Evolutionary conservation across 2,888 invertebrate species (phyloP).

Genomic region (Acleris literana): DNA sequence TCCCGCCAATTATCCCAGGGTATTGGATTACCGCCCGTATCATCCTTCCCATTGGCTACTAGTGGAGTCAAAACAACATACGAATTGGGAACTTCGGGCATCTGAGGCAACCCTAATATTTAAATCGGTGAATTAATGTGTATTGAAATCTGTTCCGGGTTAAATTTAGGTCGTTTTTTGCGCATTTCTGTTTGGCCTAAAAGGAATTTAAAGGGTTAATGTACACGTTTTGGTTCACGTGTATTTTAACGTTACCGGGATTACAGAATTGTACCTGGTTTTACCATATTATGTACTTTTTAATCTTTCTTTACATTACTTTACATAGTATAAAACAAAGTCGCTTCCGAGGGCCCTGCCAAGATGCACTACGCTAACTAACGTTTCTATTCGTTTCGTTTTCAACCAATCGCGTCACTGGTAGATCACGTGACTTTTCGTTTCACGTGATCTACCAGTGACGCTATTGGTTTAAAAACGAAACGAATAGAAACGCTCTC

Average conservation of each 20-base stretch:
- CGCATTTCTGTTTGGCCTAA: background rate
- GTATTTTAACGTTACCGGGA: background rate
- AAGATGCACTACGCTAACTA: too few species aligned
- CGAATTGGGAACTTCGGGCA: background rate
- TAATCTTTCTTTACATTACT: too few species aligned
- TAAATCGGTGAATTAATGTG: constrained; percentile 18
- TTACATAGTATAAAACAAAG: too few species aligned
- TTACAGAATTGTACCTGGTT: too few species aligned
- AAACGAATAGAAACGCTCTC: too few species aligned
- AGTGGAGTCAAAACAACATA: background rate
- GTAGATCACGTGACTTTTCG: too few species aligned
- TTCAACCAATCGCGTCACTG: too few species aligned
- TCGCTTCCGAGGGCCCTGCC: too few species aligned
- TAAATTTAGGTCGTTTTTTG: constrained; percentile 3
- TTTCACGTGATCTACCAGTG: too few species aligned
- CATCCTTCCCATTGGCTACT: background rate
- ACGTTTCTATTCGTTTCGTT: too few species aligned
- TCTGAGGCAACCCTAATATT: background rate
- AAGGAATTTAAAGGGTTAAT: constrained; percentile 10
- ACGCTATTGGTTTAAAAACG: too few species aligned
- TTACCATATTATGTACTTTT: too few species aligned
- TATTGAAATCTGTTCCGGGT: constrained; percentile 16
- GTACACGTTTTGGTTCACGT: background rate
- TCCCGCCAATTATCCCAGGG: constrained; percentile 15
- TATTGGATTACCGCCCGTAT: constrained; percentile 6